phyloP scores from a whole-genome alignment of 2,113 vertebrate species.

The Spheniscus mendiculus region DNA sequence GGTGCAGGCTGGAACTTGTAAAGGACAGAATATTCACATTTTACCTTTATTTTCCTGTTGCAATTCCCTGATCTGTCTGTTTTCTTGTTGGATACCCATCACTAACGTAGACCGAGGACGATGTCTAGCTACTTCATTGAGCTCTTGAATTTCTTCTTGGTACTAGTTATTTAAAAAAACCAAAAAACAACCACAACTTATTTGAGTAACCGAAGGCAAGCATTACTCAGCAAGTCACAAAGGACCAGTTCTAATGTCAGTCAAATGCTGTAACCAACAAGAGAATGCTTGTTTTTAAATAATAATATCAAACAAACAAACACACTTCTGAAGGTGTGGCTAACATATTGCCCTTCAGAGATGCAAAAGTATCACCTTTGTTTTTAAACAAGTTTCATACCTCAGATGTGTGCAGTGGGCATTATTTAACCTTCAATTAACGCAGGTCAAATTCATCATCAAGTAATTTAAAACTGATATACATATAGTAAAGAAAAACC shows the following conservation, averaged over 20 bases:
- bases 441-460: background rate
- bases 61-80: constrained; percentile 93
- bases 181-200: background rate
- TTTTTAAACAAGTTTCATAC: background rate
- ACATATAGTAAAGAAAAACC: background rate
- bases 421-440: background rate
- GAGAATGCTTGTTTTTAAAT: background rate
- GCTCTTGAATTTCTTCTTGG: constrained; percentile 92
- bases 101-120: constrained; percentile 94
- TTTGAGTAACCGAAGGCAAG: background rate
- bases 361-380: background rate
- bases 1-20: background rate
- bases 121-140: constrained; percentile 96
- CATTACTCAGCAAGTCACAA: background rate
- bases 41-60: constrained; percentile 98
- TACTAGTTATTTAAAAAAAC: constrained; percentile 78
- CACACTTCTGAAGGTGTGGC: background rate
- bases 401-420: background rate
- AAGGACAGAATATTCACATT: background rate
- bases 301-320: background rate
- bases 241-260: background rate
- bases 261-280: background rate
- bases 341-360: background rate
- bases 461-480: background rate
- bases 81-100: constrained; percentile 97